Percentiles rank a stretch among this genome's conserved stretches.
Evolutionary conservation across 92 coral and sea anemone species (phyloP).

Genomic region (Phymanthus crucifer): DNA sequence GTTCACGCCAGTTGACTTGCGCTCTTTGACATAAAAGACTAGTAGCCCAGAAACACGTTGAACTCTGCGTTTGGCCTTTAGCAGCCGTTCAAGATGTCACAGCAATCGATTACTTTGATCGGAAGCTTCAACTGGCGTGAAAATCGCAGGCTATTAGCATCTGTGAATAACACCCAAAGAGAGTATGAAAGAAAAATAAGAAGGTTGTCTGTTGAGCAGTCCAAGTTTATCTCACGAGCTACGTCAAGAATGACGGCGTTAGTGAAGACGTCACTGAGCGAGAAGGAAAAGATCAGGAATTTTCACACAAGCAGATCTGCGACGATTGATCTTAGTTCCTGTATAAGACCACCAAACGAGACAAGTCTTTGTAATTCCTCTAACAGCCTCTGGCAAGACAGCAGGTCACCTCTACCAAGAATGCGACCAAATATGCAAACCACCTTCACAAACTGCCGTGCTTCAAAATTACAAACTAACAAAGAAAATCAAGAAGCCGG

Average conservation of each 20-base stretch:
- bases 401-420: not conserved
- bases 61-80: not conserved
- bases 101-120: not conserved
- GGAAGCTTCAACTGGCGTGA: conserved; percentile 21
- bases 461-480: not conserved
- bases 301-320: not conserved
- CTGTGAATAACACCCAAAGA: conserved; percentile 9
- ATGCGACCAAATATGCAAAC: not conserved
- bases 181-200: conserved; percentile 12
- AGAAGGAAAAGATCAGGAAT: conserved; percentile 4
- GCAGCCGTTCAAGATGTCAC: not conserved
- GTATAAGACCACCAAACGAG: not conserved
- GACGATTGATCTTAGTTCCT: not conserved
- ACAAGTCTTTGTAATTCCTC: not conserved
- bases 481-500: not conserved
- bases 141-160: conserved; percentile 7
- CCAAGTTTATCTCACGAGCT: not conserved
- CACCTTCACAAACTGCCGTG: not conserved
- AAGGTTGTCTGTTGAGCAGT: not conserved
- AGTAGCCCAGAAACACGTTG: not conserved
- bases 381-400: not conserved
- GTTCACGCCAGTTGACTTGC: not conserved
- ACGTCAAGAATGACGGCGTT: not conserved
- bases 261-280: not conserved
- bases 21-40: not conserved